phyloP scores from a whole-genome alignment of 2,113 vertebrate species.

The Pelobates fuscus region DNA sequence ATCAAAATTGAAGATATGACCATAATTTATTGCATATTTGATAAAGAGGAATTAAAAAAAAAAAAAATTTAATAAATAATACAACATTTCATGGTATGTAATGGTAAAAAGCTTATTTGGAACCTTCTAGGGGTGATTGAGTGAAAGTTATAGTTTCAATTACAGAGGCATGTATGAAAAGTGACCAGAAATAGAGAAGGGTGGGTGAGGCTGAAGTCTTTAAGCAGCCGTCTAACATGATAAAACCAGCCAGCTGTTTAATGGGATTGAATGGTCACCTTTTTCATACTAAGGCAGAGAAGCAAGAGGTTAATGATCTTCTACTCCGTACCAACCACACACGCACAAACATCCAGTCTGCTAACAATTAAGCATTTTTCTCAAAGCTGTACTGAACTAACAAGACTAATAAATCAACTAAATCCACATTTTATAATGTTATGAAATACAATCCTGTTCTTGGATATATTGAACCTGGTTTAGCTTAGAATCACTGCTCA shows the following conservation, averaged over 20 bases:
- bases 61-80: too few relatives aligned
- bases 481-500: slow-evolving; percentile 39
- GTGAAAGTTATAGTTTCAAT: not conserved
- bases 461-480: slow-evolving; percentile 47
- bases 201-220: not conserved
- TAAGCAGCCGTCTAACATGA: slow-evolving; percentile 14
- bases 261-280: slow-evolving; percentile 36
- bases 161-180: not conserved
- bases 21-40: too few relatives aligned
- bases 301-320: slow-evolving; percentile 40
- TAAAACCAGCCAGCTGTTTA: slow-evolving; percentile 30
- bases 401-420: slow-evolving; percentile 48
- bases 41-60: too few relatives aligned
- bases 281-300: slow-evolving; percentile 23
- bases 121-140: not conserved
- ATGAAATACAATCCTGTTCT: slow-evolving; percentile 41
- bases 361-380: slow-evolving; percentile 47
- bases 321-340: slow-evolving; percentile 33
- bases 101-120: not conserved
- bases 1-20: too few relatives aligned
- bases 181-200: not conserved
- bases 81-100: too few relatives aligned
- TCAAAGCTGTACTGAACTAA: slow-evolving; percentile 40
- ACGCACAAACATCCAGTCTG: slow-evolving; percentile 39
- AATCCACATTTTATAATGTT: slow-evolving; percentile 49